phyloP scores from a whole-genome alignment of 2,113 vertebrate genomes.

The Limanda limanda region DNA sequence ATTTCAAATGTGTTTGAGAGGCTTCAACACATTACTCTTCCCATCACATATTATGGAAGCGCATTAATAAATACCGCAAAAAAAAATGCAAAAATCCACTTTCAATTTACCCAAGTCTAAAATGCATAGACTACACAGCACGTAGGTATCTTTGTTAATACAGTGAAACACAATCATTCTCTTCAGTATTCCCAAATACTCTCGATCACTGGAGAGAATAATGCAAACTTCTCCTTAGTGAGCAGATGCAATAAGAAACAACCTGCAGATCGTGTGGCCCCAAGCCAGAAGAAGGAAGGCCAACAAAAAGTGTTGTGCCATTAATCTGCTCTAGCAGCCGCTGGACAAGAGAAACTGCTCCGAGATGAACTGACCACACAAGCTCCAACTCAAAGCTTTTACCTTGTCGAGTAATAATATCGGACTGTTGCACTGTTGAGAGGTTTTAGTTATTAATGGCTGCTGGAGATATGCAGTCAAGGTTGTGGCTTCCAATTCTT shows the following conservation, averaged over 20 bases:
- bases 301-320: slow-evolving; percentile 30
- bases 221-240: neutral
- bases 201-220: neutral
- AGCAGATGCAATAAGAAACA: slow-evolving; percentile 4
- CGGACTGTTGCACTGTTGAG: neutral
- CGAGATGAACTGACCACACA: slow-evolving; percentile 32
- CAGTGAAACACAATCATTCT: neutral
- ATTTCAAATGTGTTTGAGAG: neutral
- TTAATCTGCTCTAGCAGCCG: slow-evolving; percentile 45
- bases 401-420: slow-evolving; percentile 9
- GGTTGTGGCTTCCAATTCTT: neutral
- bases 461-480: neutral
- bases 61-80: neutral
- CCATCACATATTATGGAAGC: neutral
- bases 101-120: no score
- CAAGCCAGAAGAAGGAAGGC: slow-evolving; percentile 32
- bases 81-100: no score
- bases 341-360: slow-evolving; percentile 24
- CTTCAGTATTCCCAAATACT: neutral
- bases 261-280: slow-evolving; percentile 40
- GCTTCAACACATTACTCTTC: neutral
- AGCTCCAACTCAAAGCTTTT: neutral
- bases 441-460: neutral
- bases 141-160: neutral
- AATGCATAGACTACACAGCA: neutral